Evolutionary conservation across 2,113 vertebrate species (phyloP), one percentile per base, ranked within the genome.

Genomic region (Microtus pennsylvanicus): DNA sequence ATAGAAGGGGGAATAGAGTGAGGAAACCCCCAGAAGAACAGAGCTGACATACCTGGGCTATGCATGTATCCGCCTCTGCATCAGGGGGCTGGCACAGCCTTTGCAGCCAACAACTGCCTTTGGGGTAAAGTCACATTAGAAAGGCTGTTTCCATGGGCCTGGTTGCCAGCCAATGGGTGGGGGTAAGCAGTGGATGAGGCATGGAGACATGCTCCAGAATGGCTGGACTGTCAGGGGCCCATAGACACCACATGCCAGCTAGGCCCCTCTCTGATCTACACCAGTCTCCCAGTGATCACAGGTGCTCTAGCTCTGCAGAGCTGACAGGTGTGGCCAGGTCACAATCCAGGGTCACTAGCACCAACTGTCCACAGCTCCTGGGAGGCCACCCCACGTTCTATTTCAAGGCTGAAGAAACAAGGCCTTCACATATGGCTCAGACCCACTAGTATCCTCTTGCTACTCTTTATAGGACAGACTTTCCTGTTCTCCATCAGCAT

Each of bases 31-130:
- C 24, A 3, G 50, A 2, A 74, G 92, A 45, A 61, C 22, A 97
- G 74, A 93, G 65, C 16, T 83, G 77, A 93, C 45, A 67, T 94
- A 95, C 96, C 92, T 94, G 75, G 67, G 76, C 78, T 47, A 4
- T 22, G 50, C 65, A 88, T 70, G 58, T 33, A 55, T 85, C 75
- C 0, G 0, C 76, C 65, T 77, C 93, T 72, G 75, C n/a, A 45
- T 47, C n/a, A 30, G 61, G 78, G 91, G 47, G 28, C 42, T 74
- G 80, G 47, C 11, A 45, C 58, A 91, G 30, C 10, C 72, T 63
- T 47, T 0, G 0, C 3, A 69, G 52, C 38, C 50, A 28, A 83
- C 38, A 28, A 28, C 16, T 38, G 81, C 55, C 69, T 70, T 65
- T 82, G 50, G 77, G 82, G n/a, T 63, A 87, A 47, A 1, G 0